Conservation (phyloP, 2,888 invertebrate genomes). For the Microctonus hyperodae region DNA sequence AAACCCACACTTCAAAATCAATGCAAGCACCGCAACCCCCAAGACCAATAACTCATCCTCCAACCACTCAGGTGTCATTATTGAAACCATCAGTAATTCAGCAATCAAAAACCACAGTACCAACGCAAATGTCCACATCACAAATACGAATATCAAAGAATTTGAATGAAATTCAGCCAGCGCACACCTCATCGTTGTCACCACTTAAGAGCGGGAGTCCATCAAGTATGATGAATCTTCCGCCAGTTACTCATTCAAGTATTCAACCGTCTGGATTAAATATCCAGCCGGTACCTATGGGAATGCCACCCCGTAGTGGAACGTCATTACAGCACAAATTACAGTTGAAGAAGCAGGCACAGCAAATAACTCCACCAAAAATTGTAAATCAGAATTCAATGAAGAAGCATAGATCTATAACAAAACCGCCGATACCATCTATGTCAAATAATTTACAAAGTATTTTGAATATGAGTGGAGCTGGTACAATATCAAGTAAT, state of each 20-base stretch:
- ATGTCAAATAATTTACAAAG: slow-evolving; percentile 43
- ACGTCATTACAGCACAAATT: slow-evolving; percentile 57
- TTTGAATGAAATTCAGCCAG: slow-evolving; percentile 53
- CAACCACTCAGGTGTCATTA: slow-evolving; percentile 50
- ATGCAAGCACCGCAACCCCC: slow-evolving; percentile 40
- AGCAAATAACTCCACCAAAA: slow-evolving; percentile 37
- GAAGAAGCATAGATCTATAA: slow-evolving; percentile 41
- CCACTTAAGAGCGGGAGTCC: slow-evolving; percentile 41
- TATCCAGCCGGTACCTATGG: slow-evolving; percentile 48
- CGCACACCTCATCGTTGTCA: slow-evolving; percentile 50
- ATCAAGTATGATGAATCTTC: slow-evolving; percentile 34
- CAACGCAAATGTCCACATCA: slow-evolving; percentile 35
- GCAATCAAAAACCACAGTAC: slow-evolving; percentile 37
- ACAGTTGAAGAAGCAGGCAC: slow-evolving; percentile 56
- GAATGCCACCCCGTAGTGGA: slow-evolving; percentile 42
- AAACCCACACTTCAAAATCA: slow-evolving; percentile 44
- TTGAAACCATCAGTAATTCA: slow-evolving; percentile 51
- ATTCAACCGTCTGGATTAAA: slow-evolving; percentile 40
- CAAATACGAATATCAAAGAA: slow-evolving; percentile 55
- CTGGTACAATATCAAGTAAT: slow-evolving; percentile 35
- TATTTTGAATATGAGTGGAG: slow-evolving; percentile 38
- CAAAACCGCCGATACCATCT: slow-evolving; percentile 22
- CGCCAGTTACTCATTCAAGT: slow-evolving; percentile 45
- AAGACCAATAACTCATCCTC: slow-evolving; percentile 35
- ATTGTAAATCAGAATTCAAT: slow-evolving; percentile 28